These are phyloP conservation scores for Clunio marinus DNA, from an alignment of 2,888 invertebrate genomes.

Conservation along the genomic window DNA sequence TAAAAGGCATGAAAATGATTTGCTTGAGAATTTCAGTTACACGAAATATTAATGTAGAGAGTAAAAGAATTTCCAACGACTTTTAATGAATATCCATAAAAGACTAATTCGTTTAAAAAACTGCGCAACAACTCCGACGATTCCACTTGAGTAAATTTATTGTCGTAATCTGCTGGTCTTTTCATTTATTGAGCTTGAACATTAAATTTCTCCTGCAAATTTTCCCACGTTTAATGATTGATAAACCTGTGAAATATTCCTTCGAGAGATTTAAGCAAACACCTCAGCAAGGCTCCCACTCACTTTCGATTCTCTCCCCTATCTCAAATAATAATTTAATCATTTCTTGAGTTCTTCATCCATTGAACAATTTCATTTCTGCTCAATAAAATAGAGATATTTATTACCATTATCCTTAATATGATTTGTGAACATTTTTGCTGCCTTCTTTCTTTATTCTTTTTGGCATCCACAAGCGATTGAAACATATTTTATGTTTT, in stretches of 20 bases:
- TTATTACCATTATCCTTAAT: conserved; percentile 37
- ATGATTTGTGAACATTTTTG: conserved; percentile 28
- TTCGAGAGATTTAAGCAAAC: neutral
- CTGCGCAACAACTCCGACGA: conserved; percentile 16
- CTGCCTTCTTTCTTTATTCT: conserved; percentile 16
- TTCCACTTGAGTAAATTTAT: conserved; percentile 20
- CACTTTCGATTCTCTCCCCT: neutral
- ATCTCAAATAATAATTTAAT: conserved; percentile 20
- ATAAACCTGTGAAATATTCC: neutral
- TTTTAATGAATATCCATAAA: no score
- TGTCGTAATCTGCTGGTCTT: neutral
- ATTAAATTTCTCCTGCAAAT: conserved; percentile 3
- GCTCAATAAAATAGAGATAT: conserved; percentile 12
- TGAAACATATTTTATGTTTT: conserved; percentile 36
- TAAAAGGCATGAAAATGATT: conserved; percentile 21
- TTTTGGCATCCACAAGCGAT: neutral
- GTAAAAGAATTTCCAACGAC: no score
- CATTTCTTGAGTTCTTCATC: neutral
- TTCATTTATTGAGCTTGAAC: neutral
- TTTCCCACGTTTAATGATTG: conserved; percentile 30
- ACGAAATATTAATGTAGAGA: neutral
- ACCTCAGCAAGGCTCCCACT: conserved; percentile 31
- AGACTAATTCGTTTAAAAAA: neutral
- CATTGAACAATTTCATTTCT: neutral
- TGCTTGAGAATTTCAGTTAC: conserved; percentile 27